A percentile compares a stretch with the other conserved stretches of the same genome.
phyloP scores from a whole-genome alignment of 2,113 vertebrate species.

The Cephalopholis sonnerati region DNA sequence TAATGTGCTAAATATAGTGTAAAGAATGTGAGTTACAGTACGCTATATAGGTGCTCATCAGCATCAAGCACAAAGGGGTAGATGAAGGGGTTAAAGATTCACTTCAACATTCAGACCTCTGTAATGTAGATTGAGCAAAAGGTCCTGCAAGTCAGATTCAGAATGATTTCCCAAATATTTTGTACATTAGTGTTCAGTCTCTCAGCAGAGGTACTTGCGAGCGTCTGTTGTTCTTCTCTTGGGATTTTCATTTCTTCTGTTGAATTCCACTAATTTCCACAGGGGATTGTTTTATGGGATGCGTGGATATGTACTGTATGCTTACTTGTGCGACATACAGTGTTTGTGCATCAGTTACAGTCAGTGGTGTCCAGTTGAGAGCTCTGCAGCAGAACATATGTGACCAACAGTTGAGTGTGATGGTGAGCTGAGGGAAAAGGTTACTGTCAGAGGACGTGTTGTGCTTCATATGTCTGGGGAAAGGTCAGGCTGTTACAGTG shows the following conservation, averaged over 20 bases:
- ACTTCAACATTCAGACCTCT: background rate
- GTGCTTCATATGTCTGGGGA: conserved; percentile 44
- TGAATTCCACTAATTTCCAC: conserved; percentile 4
- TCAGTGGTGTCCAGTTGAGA: background rate
- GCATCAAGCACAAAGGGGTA: background rate
- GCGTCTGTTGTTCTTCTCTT: background rate
- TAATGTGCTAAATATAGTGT: background rate
- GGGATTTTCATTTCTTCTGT: background rate
- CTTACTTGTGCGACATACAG: background rate
- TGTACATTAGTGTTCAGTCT: background rate
- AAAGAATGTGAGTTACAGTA: background rate
- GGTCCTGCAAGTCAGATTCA: background rate
- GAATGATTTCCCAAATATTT: background rate
- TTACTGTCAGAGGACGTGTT: conserved; percentile 51
- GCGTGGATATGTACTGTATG: background rate
- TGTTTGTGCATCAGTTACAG: conserved; percentile 21
- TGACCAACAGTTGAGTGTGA: conserved; percentile 34
- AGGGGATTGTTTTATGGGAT: background rate
- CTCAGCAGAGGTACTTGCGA: background rate
- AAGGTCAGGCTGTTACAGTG: conserved; percentile 62
- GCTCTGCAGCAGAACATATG: conserved; percentile 6
- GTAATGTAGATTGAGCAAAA: background rate
- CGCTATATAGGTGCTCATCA: background rate
- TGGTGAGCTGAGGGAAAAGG: conserved; percentile 45
- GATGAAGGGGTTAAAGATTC: background rate